Evolutionary conservation across 2,888 invertebrate genomes (phyloP).

Genomic region (Bellardia bayeri): DNA sequence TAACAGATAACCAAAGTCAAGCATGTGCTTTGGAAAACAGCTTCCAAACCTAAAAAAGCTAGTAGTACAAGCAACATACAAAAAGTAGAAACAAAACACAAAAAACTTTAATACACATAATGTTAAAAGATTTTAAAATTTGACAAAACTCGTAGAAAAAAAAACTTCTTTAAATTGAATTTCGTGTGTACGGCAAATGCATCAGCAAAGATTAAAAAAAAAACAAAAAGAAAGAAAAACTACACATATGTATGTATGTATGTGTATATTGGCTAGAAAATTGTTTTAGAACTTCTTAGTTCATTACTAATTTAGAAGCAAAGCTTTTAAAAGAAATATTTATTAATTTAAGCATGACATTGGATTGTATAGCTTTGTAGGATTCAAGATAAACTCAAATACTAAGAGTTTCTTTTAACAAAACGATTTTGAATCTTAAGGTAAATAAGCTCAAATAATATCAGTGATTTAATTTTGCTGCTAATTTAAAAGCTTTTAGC

Average conservation of each 20-base stretch:
- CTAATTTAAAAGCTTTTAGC: constrained; percentile 16
- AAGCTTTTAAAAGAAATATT: constrained; percentile 63
- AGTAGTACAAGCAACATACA: constrained; percentile 29
- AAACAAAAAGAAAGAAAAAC: not conserved
- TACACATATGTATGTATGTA: not conserved
- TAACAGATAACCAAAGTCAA: constrained; percentile 74
- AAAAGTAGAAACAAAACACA: constrained; percentile 34
- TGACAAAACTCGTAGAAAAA: constrained; percentile 63
- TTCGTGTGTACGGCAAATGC: constrained; percentile 68
- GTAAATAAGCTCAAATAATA: not conserved
- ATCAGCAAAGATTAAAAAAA: constrained; percentile 56
- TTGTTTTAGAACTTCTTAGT: constrained; percentile 46
- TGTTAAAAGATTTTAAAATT: constrained; percentile 67
- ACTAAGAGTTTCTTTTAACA: not conserved
- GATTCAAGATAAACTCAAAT: constrained; percentile 41
- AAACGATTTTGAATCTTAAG: constrained; percentile 28
- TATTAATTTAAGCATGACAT: constrained; percentile 49
- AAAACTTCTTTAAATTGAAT: constrained; percentile 72
- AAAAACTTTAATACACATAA: constrained; percentile 67
- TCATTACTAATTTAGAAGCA: constrained; percentile 61
- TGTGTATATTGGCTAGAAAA: constrained; percentile 40
- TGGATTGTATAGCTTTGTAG: not conserved
- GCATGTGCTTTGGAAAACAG: constrained; percentile 63
- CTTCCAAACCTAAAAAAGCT: constrained; percentile 48
- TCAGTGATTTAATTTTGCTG: not conserved